Evolutionary conservation across 2,888 invertebrate genomes (phyloP).

Genomic region (Syrista parreyssii): DNA sequence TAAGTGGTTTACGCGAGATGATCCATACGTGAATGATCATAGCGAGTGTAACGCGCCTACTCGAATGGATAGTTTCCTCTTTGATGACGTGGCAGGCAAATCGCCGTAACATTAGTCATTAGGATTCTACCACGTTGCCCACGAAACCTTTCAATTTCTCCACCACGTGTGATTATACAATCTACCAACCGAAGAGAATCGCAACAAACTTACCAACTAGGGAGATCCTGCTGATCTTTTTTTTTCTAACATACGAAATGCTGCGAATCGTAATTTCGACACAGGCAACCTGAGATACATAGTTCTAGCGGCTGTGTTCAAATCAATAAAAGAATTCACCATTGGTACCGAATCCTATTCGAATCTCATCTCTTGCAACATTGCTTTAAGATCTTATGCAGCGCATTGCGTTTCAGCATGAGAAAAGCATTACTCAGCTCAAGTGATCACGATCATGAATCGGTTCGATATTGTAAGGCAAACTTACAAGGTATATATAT

Average conservation of each 20-base stretch:
- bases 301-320: not conserved
- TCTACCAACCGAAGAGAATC: not conserved
- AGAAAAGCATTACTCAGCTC: not conserved
- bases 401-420: not conserved
- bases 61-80: not conserved
- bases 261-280: not conserved
- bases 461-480: not conserved
- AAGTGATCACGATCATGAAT: not conserved
- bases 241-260: not conserved
- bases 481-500: not conserved
- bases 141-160: not conserved
- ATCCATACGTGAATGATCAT: not conserved
- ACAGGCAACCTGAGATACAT: not conserved
- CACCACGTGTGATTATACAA: not conserved
- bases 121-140: not conserved
- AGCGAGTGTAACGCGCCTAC: not conserved
- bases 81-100: not conserved
- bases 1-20: not conserved
- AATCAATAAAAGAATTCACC: not conserved
- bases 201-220: not conserved
- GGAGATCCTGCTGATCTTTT: not conserved
- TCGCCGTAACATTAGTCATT: not conserved
- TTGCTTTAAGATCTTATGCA: not conserved
- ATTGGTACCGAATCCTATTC: not conserved
- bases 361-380: not conserved